Percentiles rank a stretch among this genome's conserved stretches.
Evolutionary conservation across 1,140 invertebrate genomes (phyloP).

Genomic region (Tetramorium simillimum): DNA sequence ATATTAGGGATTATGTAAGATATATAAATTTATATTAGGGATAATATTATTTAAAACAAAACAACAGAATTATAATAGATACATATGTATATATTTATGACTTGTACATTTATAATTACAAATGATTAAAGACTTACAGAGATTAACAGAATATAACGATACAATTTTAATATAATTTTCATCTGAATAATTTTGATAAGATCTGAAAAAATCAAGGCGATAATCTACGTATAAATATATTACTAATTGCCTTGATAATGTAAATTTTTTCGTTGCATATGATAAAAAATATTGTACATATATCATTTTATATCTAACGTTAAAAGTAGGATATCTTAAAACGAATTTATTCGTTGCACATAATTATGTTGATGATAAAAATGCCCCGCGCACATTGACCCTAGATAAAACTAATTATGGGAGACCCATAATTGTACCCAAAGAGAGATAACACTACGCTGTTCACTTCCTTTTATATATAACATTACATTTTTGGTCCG

Average conservation of each 20-base stretch:
- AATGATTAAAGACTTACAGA: slow-evolving; percentile 28
- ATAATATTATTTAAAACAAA: slow-evolving; percentile 32
- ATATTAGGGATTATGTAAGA: too few species aligned
- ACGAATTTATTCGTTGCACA: slow-evolving; percentile 53
- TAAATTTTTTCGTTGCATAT: slow-evolving; percentile 16
- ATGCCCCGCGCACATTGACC: slow-evolving; percentile 25
- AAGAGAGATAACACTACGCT: background rate
- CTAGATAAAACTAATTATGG: slow-evolving; percentile 46
- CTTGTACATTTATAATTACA: slow-evolving; percentile 51
- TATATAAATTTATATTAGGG: slow-evolving; percentile 2
- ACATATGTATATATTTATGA: slow-evolving; percentile 50
- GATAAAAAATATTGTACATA: slow-evolving; percentile 67
- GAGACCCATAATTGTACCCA: slow-evolving; percentile 47
- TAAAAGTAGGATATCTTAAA: slow-evolving; percentile 65
- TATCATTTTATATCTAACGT: slow-evolving; percentile 42
- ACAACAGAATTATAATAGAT: slow-evolving; percentile 47
- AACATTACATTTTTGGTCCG: slow-evolving; percentile 72
- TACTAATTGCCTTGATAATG: background rate
- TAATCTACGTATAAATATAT: background rate
- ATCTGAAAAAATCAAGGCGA: background rate
- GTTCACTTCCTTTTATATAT: slow-evolving; percentile 39
- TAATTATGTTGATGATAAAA: slow-evolving; percentile 58
- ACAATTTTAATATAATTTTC: background rate
- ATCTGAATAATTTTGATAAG: background rate
- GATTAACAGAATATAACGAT: background rate